Conservation (phyloP, 2,113 vertebrate genomes). For the Oxygymnocypris stewartii region DNA sequence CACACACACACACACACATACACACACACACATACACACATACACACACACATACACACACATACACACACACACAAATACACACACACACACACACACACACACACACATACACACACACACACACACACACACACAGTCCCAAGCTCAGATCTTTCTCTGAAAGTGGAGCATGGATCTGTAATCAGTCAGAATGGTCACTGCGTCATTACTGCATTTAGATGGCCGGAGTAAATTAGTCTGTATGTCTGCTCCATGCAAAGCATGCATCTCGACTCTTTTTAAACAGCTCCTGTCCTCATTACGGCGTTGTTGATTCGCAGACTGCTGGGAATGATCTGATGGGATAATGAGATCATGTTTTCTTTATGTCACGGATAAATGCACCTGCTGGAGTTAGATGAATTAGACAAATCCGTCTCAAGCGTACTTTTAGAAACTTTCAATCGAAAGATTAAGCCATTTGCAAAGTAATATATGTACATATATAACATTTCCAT, state of each 20-base stretch:
- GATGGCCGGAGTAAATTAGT: slow-evolving; percentile 37
- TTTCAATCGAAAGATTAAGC: background rate
- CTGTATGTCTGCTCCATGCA: slow-evolving; percentile 9
- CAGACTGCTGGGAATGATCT: slow-evolving; percentile 6
- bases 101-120: too few relatives aligned
- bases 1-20: too few relatives aligned
- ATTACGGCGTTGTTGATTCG: slow-evolving; percentile 30
- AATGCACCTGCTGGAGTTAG: background rate
- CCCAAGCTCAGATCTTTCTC: slow-evolving; percentile 29
- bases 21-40: too few relatives aligned
- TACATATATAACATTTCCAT: too few relatives aligned
- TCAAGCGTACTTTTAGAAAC: background rate
- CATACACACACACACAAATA: too few relatives aligned
- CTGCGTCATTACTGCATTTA: slow-evolving; percentile 48
- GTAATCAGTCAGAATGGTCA: slow-evolving; percentile 38
- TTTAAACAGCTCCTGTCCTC: slow-evolving; percentile 19
- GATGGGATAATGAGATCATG: background rate
- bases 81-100: too few relatives aligned
- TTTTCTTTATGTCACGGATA: background rate
- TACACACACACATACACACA: too few relatives aligned
- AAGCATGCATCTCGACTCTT: slow-evolving; percentile 14
- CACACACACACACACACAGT: too few relatives aligned
- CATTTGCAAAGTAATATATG: too few relatives aligned
- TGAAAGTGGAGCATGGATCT: slow-evolving; percentile 23
- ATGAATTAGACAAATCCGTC: background rate